phyloP scores from a whole-genome alignment of 2,888 invertebrate species.

The Sesamia inferens region DNA sequence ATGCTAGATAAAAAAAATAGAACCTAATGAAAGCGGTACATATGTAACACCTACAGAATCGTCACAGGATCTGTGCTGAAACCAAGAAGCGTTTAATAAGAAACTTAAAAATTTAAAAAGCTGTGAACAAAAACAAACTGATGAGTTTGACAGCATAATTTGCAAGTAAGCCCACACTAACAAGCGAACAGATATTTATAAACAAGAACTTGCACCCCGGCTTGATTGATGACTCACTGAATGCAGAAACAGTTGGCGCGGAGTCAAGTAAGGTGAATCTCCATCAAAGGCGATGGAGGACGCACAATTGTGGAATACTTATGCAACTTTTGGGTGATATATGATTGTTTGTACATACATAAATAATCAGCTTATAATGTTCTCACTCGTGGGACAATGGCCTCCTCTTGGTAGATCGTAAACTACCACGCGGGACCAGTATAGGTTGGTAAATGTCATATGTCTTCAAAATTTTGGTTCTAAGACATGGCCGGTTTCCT shows the following conservation, averaged over 20 bases:
- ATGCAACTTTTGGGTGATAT: not conserved
- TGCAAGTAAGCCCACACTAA: constrained; percentile 59
- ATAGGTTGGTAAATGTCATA: too few species aligned
- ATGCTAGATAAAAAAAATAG: not conserved
- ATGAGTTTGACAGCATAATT: constrained; percentile 62
- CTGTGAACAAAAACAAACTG: constrained; percentile 39
- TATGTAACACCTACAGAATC: not conserved
- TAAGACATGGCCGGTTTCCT: too few species aligned
- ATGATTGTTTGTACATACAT: too few species aligned
- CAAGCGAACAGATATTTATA: constrained; percentile 62
- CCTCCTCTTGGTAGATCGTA: too few species aligned
- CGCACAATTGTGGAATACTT: not conserved
- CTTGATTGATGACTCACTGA: constrained; percentile 64
- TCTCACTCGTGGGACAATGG: too few species aligned
- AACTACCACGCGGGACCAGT: too few species aligned
- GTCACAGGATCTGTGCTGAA: not conserved
- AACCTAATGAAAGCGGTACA: not conserved
- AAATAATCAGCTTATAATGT: too few species aligned
- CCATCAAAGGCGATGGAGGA: constrained; percentile 31
- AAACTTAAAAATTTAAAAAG: constrained; percentile 35
- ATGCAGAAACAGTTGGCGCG: constrained; percentile 60
- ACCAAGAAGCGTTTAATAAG: not conserved
- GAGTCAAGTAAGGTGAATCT: constrained; percentile 47
- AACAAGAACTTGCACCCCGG: constrained; percentile 52
- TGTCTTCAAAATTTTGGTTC: too few species aligned